These are phyloP conservation scores for Scleropages formosus DNA, from an alignment of 2,797 vertebrate species.

Conservation along the genomic window DNA sequence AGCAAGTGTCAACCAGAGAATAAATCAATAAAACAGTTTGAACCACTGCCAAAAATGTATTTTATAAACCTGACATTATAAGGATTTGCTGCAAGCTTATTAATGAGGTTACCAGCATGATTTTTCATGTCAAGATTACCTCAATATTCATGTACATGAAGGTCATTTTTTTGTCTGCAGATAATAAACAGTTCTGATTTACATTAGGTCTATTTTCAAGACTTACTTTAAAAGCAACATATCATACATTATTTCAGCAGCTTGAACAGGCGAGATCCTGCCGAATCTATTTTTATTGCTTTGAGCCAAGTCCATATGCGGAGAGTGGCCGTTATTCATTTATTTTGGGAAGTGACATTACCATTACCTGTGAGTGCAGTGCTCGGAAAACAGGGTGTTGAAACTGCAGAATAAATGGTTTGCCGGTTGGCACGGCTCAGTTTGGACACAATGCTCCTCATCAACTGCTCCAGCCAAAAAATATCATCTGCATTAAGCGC, in stretches of 20 bases:
- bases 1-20: background rate
- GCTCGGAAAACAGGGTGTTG: conserved; percentile 28
- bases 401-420: conserved; percentile 26
- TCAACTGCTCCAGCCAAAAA: background rate
- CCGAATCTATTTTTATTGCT: conserved; percentile 48
- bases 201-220: conserved; percentile 1
- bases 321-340: conserved; percentile 43
- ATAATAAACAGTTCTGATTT: background rate
- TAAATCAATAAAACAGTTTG: conserved; percentile 1
- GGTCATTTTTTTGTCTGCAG: conserved; percentile 5
- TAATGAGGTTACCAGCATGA: background rate
- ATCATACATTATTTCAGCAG: conserved; percentile 14
- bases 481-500: background rate
- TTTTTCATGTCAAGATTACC: background rate
- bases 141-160: background rate
- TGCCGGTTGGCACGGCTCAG: background rate
- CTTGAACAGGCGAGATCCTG: conserved; percentile 37
- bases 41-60: no score
- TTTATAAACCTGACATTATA: background rate
- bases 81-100: background rate
- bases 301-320: conserved; percentile 42
- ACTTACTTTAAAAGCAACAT: conserved; percentile 12
- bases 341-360: conserved; percentile 48
- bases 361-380: conserved; percentile 29
- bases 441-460: background rate